Evolutionary conservation across 2,113 vertebrate species (phyloP).

Genomic region (Hippopotamus amphibius): DNA sequence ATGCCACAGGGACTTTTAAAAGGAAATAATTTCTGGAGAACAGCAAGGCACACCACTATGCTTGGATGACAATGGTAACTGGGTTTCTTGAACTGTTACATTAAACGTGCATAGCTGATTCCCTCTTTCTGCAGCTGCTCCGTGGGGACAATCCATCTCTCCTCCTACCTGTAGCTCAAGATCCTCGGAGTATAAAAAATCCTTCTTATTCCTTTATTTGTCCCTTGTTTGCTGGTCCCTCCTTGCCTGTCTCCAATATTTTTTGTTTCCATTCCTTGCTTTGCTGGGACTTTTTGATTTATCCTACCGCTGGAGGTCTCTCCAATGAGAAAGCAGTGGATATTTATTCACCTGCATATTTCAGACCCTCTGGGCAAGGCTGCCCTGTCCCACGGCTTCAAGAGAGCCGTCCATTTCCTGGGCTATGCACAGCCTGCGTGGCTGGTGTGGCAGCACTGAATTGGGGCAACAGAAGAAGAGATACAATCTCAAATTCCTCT

Average conservation of each 20-base stretch:
- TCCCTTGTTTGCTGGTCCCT: background rate
- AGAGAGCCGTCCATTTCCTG: background rate
- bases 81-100: background rate
- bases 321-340: background rate
- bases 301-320: background rate
- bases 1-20: fast-evolving
- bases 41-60: background rate
- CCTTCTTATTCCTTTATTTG: background rate
- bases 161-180: background rate
- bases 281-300: background rate
- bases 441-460: too few species aligned
- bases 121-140: background rate
- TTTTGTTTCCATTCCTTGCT: slow-evolving; percentile 36
- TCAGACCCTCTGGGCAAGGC: background rate
- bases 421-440: fast-evolving
- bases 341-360: background rate
- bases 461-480: background rate
- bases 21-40: background rate
- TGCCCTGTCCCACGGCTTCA: fast-evolving
- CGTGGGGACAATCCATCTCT: background rate
- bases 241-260: background rate
- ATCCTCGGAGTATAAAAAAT: background rate
- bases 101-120: background rate
- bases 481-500: background rate
- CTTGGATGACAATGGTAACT: background rate